Evolutionary conservation across 2,888 invertebrate genomes (phyloP).

Genomic region (Tenthredo scrophulariae): DNA sequence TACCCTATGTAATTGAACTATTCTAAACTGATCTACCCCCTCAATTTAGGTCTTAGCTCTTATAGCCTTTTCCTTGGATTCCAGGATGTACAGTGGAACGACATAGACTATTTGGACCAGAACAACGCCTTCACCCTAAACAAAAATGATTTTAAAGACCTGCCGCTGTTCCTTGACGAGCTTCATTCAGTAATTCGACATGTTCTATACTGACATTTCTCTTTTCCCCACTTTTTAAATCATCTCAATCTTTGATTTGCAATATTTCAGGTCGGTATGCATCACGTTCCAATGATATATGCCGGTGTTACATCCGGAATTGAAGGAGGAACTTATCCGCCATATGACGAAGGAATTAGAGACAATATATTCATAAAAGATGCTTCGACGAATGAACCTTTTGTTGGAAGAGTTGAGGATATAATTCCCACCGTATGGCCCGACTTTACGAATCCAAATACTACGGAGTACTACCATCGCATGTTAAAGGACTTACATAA

Average conservation of each 20-base stretch:
- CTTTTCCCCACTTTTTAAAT: neutral
- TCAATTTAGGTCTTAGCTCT: neutral
- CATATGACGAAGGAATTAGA: constrained; percentile 87
- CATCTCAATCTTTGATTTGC: neutral
- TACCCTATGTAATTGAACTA: constrained; percentile 83
- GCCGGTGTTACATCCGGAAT: constrained; percentile 88
- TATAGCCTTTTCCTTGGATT: constrained; percentile 55
- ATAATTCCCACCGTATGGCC: constrained; percentile 86
- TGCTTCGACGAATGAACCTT: constrained; percentile 81
- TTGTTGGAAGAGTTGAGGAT: constrained; percentile 90
- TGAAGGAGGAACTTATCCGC: constrained; percentile 84
- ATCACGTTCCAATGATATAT: constrained; percentile 87
- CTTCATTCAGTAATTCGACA: constrained; percentile 80
- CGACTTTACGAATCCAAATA: constrained; percentile 89
- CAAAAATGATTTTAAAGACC: constrained; percentile 80
- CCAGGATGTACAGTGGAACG: constrained; percentile 91
- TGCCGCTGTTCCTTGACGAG: constrained; percentile 85
- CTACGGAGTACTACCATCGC: constrained; percentile 86
- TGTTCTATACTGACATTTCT: too few species aligned
- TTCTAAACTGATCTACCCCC: neutral
- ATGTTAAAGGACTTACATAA: constrained; percentile 85
- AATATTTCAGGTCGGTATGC: constrained; percentile 82
- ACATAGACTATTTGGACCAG: constrained; percentile 91
- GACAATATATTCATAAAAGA: constrained; percentile 89
- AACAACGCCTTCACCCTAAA: constrained; percentile 90